Evolutionary conservation across 2,797 vertebrate species (phyloP), one percentile per base, ranked within the genome.

Genomic region (Melanotaenia parkinsoni): DNA sequence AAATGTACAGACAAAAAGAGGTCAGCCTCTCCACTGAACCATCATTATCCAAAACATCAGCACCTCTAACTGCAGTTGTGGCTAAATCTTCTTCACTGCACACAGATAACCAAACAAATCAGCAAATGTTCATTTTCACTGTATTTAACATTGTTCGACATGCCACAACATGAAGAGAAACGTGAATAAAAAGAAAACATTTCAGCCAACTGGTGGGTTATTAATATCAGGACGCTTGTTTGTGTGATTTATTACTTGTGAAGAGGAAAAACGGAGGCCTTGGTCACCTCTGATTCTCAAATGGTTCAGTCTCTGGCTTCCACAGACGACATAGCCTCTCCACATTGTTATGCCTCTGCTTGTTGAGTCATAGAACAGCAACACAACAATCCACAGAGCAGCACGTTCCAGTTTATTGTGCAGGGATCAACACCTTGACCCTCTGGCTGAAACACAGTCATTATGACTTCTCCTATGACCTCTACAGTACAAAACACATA

Each of bases 401-500:
- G 59, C 61, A 6, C 0, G 20, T 35, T 47, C 5, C 56, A 58
- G 57, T 58, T 51, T 45, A 16, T 32, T 37, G 16, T 38, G 45
- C 45, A 12, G 0, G 13, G 11, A 12, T 3, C 38, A 35, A 22
- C 71, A 50, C 30, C n/a, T 20, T 24, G 0, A 33, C 43, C 58
- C 35, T 35, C 37, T 30, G 0, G 0, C 28, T 65, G 60, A 59
- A 63, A 43, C 30, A 63, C 26, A 38, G 57, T 72, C 40, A 13
- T 54, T 22, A 28, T 4, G 11, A 13, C 32, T 5, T n/a, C 0
- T 45, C 33, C 7, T 9, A 0, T 69, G 28, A 83, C 84, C 72
- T 77, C 61, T 56, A 72, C 3, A 4, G 56, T 11, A 38, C 6
- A 74, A 73, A 82, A 86, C 82, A 35, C 65, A 54, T 72, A 63